A percentile compares a stretch with the other conserved stretches of the same genome.
phyloP scores from a whole-genome alignment of 1,140 invertebrate genomes.

The Lordiphosa collinella region DNA sequence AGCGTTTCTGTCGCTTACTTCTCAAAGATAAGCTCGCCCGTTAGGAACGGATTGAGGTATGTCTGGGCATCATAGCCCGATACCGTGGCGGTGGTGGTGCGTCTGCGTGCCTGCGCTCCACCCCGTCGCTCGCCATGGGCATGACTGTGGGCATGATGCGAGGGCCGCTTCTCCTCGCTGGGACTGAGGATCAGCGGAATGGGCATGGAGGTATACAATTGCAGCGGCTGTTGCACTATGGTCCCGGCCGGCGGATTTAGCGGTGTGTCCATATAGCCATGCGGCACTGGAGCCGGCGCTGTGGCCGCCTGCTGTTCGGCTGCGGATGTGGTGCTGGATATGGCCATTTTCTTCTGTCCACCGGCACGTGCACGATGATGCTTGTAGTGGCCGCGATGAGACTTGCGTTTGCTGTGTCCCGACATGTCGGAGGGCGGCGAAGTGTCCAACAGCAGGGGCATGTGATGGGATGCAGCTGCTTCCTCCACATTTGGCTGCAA shows the following conservation, averaged over 20 bases:
- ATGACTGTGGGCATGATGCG: constrained; percentile 55
- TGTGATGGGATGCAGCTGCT: constrained; percentile 21
- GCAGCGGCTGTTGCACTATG: constrained; percentile 60
- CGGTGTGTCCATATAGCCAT: constrained; percentile 64
- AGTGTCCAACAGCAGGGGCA: constrained; percentile 55
- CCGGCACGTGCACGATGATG: constrained; percentile 50
- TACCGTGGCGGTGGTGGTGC: constrained; percentile 59
- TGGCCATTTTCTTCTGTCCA: constrained; percentile 29
- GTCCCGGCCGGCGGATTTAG: constrained; percentile 61
- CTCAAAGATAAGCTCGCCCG: constrained; percentile 75
- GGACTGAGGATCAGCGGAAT: constrained; percentile 72
- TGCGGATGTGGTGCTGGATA: neutral
- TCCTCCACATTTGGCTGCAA: constrained; percentile 11
- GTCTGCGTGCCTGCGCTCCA: constrained; percentile 41
- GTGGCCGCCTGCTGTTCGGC: constrained; percentile 26
- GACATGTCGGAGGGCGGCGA: constrained; percentile 43
- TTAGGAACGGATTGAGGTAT: constrained; percentile 75
- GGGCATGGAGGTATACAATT: constrained; percentile 72
- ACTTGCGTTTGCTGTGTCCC: constrained; percentile 54
- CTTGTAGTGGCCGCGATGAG: constrained; percentile 68
- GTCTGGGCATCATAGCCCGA: constrained; percentile 73
- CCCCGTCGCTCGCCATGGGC: constrained; percentile 54
- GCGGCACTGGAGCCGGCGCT: constrained; percentile 30
- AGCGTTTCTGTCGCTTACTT: constrained; percentile 42
- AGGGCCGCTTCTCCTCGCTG: constrained; percentile 64